Percentiles rank a stretch among this genome's conserved stretches.
Conservation (phyloP, 35 echinoderm and acorn worm species). For the Acanthaster planci region DNA sequence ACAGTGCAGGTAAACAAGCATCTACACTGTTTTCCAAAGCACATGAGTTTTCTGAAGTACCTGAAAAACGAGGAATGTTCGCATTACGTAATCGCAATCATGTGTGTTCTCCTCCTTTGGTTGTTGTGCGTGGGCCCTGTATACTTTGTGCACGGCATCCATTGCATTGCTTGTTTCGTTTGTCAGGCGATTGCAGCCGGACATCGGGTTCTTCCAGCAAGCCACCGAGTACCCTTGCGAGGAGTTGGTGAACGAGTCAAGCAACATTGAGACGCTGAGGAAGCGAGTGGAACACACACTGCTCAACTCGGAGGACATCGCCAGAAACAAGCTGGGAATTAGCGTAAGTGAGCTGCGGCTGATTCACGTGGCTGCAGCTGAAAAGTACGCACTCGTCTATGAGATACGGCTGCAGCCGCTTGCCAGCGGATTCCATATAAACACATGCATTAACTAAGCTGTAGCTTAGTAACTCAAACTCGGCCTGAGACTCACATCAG, state of each 20-base stretch:
- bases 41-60: too few species aligned
- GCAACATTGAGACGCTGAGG: constrained; percentile 68
- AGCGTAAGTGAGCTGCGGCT: too few species aligned
- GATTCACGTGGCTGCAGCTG: too few species aligned
- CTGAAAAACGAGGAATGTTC: too few species aligned
- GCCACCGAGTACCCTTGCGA: constrained; percentile 85
- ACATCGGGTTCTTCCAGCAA: constrained; percentile 95
- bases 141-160: neutral
- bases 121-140: neutral
- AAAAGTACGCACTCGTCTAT: too few species aligned
- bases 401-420: neutral
- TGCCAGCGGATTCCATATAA: too few species aligned
- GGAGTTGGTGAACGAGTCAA: constrained; percentile 50
- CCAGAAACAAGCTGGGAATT: constrained; percentile 36
- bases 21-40: too few species aligned
- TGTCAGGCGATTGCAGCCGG: constrained; percentile 83
- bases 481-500: too few species aligned
- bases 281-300: constrained; percentile 89
- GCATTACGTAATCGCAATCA: too few species aligned
- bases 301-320: constrained; percentile 80
- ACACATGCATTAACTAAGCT: too few species aligned
- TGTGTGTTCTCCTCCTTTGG: neutral
- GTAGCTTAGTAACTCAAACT: too few species aligned
- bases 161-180: neutral
- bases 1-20: too few species aligned